Evolutionary conservation across 2,888 invertebrate genomes (phyloP).

Genomic region (Prostheceraeus crozeri): DNA sequence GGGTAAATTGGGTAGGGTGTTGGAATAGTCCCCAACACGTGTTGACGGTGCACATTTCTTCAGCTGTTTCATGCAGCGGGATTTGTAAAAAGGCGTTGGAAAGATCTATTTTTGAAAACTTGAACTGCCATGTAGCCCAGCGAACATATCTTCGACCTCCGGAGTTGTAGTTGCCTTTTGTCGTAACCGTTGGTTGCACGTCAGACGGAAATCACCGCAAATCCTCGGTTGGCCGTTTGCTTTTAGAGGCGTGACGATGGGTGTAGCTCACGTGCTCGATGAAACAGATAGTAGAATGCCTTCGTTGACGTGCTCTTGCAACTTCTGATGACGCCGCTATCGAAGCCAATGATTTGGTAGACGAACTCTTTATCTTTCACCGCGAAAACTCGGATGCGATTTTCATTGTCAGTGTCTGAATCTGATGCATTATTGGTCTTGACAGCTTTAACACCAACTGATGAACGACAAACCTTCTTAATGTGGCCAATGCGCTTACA

Average conservation of each 20-base stretch:
- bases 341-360: too few relatives aligned
- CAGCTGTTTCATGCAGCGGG: neutral
- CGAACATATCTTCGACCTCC: slow-evolving; percentile 26
- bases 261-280: slow-evolving; percentile 10
- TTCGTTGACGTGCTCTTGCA: neutral
- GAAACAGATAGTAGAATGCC: slow-evolving; percentile 10
- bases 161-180: slow-evolving; percentile 4
- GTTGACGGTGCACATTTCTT: neutral
- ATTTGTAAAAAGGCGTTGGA: neutral
- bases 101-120: slow-evolving; percentile 16
- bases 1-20: neutral
- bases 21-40: neutral
- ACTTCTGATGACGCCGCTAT: too few relatives aligned
- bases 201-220: slow-evolving; percentile 7
- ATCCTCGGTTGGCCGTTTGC: neutral
- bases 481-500: too few relatives aligned
- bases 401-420: too few relatives aligned
- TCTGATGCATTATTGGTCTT: too few relatives aligned
- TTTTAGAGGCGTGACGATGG: slow-evolving; percentile 16
- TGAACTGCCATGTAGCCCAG: neutral
- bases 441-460: too few relatives aligned
- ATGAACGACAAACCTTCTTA: too few relatives aligned
- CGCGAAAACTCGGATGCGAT: too few relatives aligned
- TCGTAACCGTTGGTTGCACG: slow-evolving; percentile 4
- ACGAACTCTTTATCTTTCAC: too few relatives aligned